Evolutionary conservation across 2,113 vertebrate species (phyloP), one percentile per base, ranked within the genome.

Genomic region (Ctenodactylus gundi): DNA sequence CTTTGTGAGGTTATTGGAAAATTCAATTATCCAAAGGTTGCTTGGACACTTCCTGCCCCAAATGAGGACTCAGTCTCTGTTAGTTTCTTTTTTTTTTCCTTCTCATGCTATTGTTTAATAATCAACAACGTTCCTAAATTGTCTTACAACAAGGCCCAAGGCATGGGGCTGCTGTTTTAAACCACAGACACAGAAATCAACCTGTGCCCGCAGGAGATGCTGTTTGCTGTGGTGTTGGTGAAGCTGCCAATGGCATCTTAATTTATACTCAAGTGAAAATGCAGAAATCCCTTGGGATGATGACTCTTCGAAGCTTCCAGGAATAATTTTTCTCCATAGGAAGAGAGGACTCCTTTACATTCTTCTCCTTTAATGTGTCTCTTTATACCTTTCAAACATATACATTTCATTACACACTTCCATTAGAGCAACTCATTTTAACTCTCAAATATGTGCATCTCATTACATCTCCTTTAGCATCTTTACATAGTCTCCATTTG

Each of bases 391-490:
- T 97, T 96, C 93, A 96, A 97, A 97, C 92, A 95, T 97, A 97
- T 88, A 97, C 96, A 96, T 97, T 97, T 96, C 96, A 94, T 97
- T 97, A 94, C 77, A 70, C 6, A 8, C 88, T 97, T 93, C 87
- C 85, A 95, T 97, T 97, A 97, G 96, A 88, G 93, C 77, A 88
- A 88, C 95, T 96, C 87, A 88, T 97, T 97, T 96, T 95, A 92
- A 90, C 72, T 93, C 96, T 97, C 92, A 96, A 97, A 97, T 96
- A 97, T 97, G 94, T 97, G 90, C 96, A 97, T 97, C 95, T 97
- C 90, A 96, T 97, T 97, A 95, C 76, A 90, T 93, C 93, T 97
- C 84, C 95, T 96, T 96, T 97, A 97, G 93, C 65, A 91, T 97
- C 97, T 97, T 97, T 96, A 95, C 84, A 88, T 96, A 97, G 92